Evolutionary conservation across 1,140 invertebrate species (phyloP), one percentile per base, ranked within the genome.

Genomic region (Lucilia sericata): DNA sequence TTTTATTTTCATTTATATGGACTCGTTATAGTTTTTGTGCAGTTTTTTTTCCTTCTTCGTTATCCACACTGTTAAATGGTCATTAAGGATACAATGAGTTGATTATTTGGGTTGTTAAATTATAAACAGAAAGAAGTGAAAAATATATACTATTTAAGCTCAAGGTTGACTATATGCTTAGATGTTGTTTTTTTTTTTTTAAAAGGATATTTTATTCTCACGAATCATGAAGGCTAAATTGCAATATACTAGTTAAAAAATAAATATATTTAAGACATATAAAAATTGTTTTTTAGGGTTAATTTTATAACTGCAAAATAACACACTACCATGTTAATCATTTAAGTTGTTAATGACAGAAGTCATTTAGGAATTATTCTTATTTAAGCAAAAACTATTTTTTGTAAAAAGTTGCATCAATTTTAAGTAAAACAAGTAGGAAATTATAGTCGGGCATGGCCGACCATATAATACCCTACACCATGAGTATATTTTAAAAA

Each of bases 81-180:
- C 76, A 80, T 80, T 80, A 80, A 80, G 76, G 76, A 21, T 49
- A 80, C 76, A 51, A 80, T 80, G 19, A 49, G 76, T 80, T 80
- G 42, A 80, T 80, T 80, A 80, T 80, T 80, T 80, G 47, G 19
- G 42, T 51, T 80, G 76, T 2, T 83, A 84, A 78, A 70, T 82
- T 51, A 17, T 17, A 13, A 13, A 74, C 30, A 70, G 5, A 70
- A 21, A 17, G n/a, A 21, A 70, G 7, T 55, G 4, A 70, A 70
- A 21, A 70, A 70, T 5, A 70, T 10, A 70, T 5, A 70, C 8
- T 21, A 9, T 25, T 17, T 21, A 70, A 25, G 7, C n/a, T 70
- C 65, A 70, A 70, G 65, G 65, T 70, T 70, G 9, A 70, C 65
- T 70, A 70, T 21, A 30, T 30, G 1, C 25, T 30, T 30, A 30